Percentiles rank a stretch among this genome's conserved stretches.
These are phyloP conservation scores for Cheilosia soror DNA, from an alignment of 2,888 invertebrate species.

Conservation along the genomic window DNA sequence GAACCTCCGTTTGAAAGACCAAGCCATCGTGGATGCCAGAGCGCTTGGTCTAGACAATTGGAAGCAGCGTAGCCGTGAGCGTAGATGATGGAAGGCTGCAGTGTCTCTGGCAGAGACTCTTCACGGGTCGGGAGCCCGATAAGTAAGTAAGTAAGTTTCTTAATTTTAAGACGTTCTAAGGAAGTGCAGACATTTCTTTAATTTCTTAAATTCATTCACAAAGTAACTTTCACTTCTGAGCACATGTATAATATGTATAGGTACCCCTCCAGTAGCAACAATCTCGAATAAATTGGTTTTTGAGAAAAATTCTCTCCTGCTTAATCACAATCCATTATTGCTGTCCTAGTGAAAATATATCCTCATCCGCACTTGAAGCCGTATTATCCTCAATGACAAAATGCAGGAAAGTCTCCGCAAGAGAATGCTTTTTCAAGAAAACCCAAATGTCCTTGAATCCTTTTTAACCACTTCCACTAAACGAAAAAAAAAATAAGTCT, in stretches of 20 bases:
- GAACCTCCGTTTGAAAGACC: too few species aligned
- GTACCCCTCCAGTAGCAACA: background rate
- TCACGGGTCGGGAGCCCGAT: too few species aligned
- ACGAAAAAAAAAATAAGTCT: constrained; percentile 3
- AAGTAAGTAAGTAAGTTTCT: too few species aligned
- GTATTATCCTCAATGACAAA: constrained; percentile 57
- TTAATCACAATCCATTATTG: constrained; percentile 47
- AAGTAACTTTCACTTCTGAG: background rate
- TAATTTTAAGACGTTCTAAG: too few species aligned
- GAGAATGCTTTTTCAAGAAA: constrained; percentile 41
- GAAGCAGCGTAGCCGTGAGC: too few species aligned
- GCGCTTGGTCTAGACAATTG: too few species aligned
- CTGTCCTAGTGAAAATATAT: constrained; percentile 55
- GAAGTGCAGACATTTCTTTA: too few species aligned
- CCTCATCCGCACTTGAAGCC: constrained; percentile 56
- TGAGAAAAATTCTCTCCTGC: constrained; percentile 21
- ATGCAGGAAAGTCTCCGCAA: constrained; percentile 54
- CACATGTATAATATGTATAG: too few species aligned
- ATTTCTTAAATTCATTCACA: too few species aligned
- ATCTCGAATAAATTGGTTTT: constrained; percentile 35
- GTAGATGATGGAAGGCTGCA: too few species aligned
- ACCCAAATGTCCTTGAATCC: constrained; percentile 58
- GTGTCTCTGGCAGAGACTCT: too few species aligned
- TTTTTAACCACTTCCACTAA: constrained; percentile 54
- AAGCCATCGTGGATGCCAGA: too few species aligned